Evolutionary conservation across 2,888 invertebrate species (phyloP), one percentile per base, ranked within the genome.

Genomic region (Thereva nobilitata): DNA sequence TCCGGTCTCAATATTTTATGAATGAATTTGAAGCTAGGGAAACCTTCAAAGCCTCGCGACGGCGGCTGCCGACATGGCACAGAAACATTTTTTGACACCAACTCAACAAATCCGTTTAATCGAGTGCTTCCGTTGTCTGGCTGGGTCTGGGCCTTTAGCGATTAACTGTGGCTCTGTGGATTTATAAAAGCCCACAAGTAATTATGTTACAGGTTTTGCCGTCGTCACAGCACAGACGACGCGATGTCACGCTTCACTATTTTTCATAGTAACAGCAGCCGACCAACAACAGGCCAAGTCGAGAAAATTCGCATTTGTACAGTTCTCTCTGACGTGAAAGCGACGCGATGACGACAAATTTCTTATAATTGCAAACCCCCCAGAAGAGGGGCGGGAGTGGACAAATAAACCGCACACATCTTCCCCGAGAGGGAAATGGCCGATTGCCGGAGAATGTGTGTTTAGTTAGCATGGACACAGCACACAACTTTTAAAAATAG

Each of bases 401-500:
- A 23, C 23, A 23, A 23, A 23, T 23, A 23, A 23, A 23, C 23
- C 4, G 10, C 23, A 50, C 9, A 47, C 47, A 38, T 59, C 47
- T 59, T 59, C 45, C 47, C 45, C 47, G 37, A 45, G 57, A 59
- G 47, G 47, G 57, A 59, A 61, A 65, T 52, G 64, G 53, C 54
- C 41, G 55, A 23, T 23, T 23, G 23, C 40, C 12, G 45, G 44
- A 23, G 23, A 23, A 23, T 23, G 23, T 23, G 23, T 23, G 50
- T 40, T 61, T 23, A 52, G 41, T 49, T 50, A 47, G 55, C 54
- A 61, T 42, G 47, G 57, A 66, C 65, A 63, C 38, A 12, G 53
- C 54, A 50, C 55, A 23, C 23, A 23, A 23, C 23, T 23, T 69
- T 69, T 69, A 69, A 69, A 69, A 69, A 69, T 69, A 69, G 67